Conservation (phyloP, 2,113 vertebrate genomes). For the Podiceps cristatus region DNA sequence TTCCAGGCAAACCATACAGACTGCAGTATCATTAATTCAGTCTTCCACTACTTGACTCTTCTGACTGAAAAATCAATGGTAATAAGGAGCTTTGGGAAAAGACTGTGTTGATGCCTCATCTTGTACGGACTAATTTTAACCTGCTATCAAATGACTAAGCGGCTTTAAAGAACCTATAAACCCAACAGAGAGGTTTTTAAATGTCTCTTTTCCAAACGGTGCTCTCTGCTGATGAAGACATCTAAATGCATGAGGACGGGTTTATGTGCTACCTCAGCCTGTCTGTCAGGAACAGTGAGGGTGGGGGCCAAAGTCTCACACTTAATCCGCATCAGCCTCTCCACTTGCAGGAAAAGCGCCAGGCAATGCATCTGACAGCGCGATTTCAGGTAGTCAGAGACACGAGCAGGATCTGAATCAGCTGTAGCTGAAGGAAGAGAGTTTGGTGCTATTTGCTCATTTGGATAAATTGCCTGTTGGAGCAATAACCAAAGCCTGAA, state of each 20-base stretch:
- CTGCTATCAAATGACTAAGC: slow-evolving; percentile 61
- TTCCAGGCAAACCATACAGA: not conserved
- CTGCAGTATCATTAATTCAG: slow-evolving; percentile 26
- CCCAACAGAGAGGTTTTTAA: slow-evolving; percentile 54
- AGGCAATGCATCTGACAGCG: not conserved
- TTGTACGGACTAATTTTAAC: slow-evolving; percentile 61
- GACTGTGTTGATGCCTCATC: slow-evolving; percentile 42
- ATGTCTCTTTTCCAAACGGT: slow-evolving; percentile 28
- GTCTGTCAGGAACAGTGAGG: not conserved
- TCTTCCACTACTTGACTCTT: not conserved
- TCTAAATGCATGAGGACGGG: slow-evolving; percentile 68
- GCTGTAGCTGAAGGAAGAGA: not conserved
- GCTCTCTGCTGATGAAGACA: slow-evolving; percentile 63
- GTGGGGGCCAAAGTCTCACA: not conserved
- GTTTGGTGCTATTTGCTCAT: not conserved
- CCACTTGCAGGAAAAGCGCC: accelerated
- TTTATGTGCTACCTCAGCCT: slow-evolving; percentile 53
- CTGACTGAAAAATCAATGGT: slow-evolving; percentile 69
- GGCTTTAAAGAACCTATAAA: slow-evolving; percentile 66
- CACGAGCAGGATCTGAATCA: not conserved
- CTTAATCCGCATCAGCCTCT: not conserved
- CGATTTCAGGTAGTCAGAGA: not conserved
- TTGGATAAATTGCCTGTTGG: not conserved
- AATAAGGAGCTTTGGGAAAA: slow-evolving; percentile 63
- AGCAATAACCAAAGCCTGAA: not conserved